phyloP scores from a whole-genome alignment of 92 coral and sea anemone genomes.

The Palythoa grandiflora region DNA sequence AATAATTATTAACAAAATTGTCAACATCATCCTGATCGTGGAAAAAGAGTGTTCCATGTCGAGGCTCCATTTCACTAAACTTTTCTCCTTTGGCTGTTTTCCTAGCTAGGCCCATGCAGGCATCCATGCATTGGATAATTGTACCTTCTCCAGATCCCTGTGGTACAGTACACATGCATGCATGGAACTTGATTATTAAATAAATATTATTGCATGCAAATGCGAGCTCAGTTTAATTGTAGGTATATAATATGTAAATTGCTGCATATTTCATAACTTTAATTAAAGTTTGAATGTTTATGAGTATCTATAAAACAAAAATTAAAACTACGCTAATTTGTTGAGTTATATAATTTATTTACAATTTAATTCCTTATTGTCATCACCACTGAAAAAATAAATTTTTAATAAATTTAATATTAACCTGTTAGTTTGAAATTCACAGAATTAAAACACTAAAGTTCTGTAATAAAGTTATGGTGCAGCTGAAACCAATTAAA shows the following conservation, averaged over 20 bases:
- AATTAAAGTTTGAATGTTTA: background rate
- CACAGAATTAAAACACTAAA: background rate
- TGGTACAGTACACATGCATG: background rate
- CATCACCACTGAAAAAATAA: background rate
- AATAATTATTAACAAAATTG: conserved; percentile 70
- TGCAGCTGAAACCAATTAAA: too few species aligned
- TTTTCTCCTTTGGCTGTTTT: conserved; percentile 60
- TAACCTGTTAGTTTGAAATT: background rate
- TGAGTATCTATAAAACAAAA: too few species aligned
- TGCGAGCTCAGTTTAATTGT: background rate
- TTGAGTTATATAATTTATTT: too few species aligned
- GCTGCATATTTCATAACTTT: background rate
- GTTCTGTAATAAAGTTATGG: too few species aligned
- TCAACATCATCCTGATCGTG: conserved; percentile 84
- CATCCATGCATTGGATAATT: conserved; percentile 78
- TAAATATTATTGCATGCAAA: background rate
- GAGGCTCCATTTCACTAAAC: conserved; percentile 35
- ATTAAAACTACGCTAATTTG: too few species aligned
- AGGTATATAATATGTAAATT: too few species aligned
- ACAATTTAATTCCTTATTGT: background rate
- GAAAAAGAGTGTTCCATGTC: conserved; percentile 72
- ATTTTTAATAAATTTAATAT: too few species aligned
- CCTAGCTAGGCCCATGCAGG: conserved; percentile 74
- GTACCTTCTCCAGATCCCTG: conserved; percentile 7
- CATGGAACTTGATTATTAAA: background rate